phyloP scores from a whole-genome alignment of 2,888 invertebrate genomes.

The Rhaphigaster nebulosa region DNA sequence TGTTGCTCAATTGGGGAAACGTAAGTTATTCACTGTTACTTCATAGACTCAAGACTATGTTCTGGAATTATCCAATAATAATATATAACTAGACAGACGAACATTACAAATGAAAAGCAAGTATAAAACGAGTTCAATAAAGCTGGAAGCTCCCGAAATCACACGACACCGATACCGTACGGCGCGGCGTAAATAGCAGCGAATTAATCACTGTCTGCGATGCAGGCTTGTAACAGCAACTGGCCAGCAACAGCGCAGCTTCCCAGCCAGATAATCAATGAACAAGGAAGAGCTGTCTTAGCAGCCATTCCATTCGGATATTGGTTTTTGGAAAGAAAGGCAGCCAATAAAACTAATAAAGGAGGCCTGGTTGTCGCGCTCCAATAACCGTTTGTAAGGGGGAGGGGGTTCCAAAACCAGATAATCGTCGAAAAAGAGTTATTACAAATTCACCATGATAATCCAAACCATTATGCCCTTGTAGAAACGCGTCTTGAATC shows the following conservation, averaged over 20 bases:
- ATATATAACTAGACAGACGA: neutral
- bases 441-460: neutral
- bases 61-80: neutral
- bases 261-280: neutral
- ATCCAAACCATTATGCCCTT: no score
- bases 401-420: neutral
- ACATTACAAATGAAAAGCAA: neutral
- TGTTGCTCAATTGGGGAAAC: no score
- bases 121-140: neutral
- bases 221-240: neutral
- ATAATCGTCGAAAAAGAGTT: neutral
- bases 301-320: neutral
- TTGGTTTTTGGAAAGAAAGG: neutral
- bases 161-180: neutral
- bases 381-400: neutral
- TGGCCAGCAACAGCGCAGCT: conserved; percentile 25
- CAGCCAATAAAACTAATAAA: neutral
- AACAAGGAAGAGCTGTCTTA: conserved; percentile 28
- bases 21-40: no score
- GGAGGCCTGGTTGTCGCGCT: neutral
- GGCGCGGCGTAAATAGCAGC: neutral
- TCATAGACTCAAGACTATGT: no score
- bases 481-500: no score
- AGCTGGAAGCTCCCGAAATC: neutral
- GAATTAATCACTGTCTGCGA: conserved; percentile 36